Conservation (phyloP, 2,113 vertebrate genomes). For the Lampris incognitus region DNA sequence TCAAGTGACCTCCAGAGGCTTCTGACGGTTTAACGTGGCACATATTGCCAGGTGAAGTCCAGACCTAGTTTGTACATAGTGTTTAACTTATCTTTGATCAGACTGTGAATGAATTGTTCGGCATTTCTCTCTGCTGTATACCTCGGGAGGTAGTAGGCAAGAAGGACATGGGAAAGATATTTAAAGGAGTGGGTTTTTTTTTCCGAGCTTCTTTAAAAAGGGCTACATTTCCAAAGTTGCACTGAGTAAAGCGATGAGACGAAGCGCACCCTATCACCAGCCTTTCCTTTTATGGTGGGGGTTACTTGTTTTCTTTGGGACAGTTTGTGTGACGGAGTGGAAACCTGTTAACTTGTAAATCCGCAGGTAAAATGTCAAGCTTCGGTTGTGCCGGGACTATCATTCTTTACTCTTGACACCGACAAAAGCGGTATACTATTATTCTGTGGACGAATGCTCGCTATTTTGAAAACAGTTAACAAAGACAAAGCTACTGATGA, state of each 20-base stretch:
- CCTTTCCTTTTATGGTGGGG: conserved; percentile 33
- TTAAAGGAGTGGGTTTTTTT: conserved; percentile 49
- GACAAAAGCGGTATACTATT: conserved; percentile 52
- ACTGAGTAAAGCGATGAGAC: conserved; percentile 59
- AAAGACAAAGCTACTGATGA: conserved; percentile 33
- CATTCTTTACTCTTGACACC: conserved; percentile 46
- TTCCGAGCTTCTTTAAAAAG: conserved; percentile 69
- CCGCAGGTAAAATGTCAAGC: conserved; percentile 57
- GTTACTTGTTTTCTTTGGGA: conserved; percentile 31
- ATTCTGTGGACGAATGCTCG: conserved; percentile 50
- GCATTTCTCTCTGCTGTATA: conserved; percentile 48
- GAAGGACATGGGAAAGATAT: conserved; percentile 45
- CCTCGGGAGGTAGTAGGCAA: conserved; percentile 48
- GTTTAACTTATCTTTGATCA: conserved; percentile 57
- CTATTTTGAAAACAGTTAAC: conserved; percentile 30
- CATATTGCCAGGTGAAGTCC: conserved; percentile 39
- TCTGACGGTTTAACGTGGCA: conserved; percentile 53
- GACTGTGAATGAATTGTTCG: conserved; percentile 67
- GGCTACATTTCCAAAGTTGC: conserved; percentile 74
- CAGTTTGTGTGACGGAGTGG: conserved; percentile 2
- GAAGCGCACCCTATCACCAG: conserved; percentile 33
- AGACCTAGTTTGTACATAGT: conserved; percentile 66
- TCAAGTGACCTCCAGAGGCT: conserved; percentile 62
- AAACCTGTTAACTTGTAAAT: conserved; percentile 57
- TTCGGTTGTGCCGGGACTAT: conserved; percentile 67